phyloP scores from a whole-genome alignment of 2,888 invertebrate genomes.

The Pyrochroa serraticornis region DNA sequence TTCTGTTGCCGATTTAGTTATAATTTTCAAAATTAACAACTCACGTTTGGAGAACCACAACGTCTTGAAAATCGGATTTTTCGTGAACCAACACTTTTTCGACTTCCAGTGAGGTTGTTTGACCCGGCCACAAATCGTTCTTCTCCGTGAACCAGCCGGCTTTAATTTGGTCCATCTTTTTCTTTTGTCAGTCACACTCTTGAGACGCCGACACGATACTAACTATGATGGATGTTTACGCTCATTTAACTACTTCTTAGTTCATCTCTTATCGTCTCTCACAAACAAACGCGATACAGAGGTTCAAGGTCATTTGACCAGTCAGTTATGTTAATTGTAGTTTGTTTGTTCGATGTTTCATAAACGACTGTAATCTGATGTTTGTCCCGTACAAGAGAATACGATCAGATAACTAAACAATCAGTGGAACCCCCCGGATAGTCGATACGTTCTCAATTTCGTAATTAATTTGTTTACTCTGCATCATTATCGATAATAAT shows the following conservation, averaged over 20 bases:
- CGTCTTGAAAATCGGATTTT: slow-evolving; percentile 83
- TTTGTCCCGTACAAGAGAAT: too few relatives aligned
- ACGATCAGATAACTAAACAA: too few relatives aligned
- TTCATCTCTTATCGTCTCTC: slow-evolving; percentile 5
- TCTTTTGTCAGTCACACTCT: slow-evolving; percentile 9
- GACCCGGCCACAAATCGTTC: slow-evolving; percentile 89
- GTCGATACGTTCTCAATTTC: too few relatives aligned
- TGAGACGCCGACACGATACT: neutral
- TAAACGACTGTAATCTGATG: too few relatives aligned
- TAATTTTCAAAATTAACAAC: slow-evolving; percentile 26
- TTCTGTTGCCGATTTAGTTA: too few relatives aligned
- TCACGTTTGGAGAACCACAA: slow-evolving; percentile 65
- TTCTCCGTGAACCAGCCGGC: slow-evolving; percentile 94
- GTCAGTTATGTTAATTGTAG: slow-evolving; percentile 8
- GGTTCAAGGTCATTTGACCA: slow-evolving; percentile 13
- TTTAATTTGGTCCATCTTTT: slow-evolving; percentile 60
- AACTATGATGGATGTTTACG: neutral
- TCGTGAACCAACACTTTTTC: slow-evolving; percentile 78
- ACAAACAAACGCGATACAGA: slow-evolving; percentile 14
- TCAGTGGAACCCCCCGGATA: too few relatives aligned
- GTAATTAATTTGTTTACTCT: too few relatives aligned
- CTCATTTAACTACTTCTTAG: neutral
- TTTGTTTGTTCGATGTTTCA: slow-evolving; percentile 4
- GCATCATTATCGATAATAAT: too few relatives aligned
- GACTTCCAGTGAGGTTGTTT: slow-evolving; percentile 85